These are phyloP conservation scores for Amblyjoppa proteus DNA, from an alignment of 2,888 invertebrate species.

Conservation along the genomic window DNA sequence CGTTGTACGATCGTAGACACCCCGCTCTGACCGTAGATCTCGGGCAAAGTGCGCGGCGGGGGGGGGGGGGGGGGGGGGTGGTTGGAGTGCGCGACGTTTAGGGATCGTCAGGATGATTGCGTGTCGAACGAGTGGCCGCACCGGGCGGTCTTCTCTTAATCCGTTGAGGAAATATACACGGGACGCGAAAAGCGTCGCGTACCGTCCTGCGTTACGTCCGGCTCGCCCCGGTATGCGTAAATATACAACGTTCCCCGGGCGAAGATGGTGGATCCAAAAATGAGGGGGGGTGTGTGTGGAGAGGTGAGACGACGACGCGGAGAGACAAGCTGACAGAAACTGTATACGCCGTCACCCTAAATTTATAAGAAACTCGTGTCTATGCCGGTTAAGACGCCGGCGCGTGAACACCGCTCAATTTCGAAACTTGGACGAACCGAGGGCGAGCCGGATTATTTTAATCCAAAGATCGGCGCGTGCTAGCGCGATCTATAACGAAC, in stretches of 20 bases:
- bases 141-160: slow-evolving; percentile 77
- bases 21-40: slow-evolving; percentile 37
- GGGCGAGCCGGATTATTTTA: slow-evolving; percentile 67
- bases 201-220: slow-evolving; percentile 82
- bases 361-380: slow-evolving; percentile 72
- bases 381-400: slow-evolving; percentile 28
- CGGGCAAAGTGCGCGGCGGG: slow-evolving; percentile 41
- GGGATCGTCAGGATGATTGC: slow-evolving; percentile 58
- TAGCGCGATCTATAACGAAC: slow-evolving; percentile 38
- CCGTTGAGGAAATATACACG: slow-evolving; percentile 83
- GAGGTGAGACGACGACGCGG: slow-evolving; percentile 67
- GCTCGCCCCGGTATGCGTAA: slow-evolving; percentile 82
- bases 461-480: slow-evolving; percentile 50
- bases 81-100: slow-evolving; percentile 17
- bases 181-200: slow-evolving; percentile 82
- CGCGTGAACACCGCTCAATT: slow-evolving; percentile 53
- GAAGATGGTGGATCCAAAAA: slow-evolving; percentile 34
- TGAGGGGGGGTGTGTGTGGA: neutral
- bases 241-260: slow-evolving; percentile 78
- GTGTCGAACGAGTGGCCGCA: slow-evolving; percentile 73
- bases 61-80: neutral
- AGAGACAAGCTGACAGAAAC: slow-evolving; percentile 75
- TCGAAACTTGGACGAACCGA: slow-evolving; percentile 64
- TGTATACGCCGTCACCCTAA: slow-evolving; percentile 77
- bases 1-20: slow-evolving; percentile 33